Evolutionary conservation across 2,113 vertebrate species (phyloP).

Genomic region (Anarrhichthys ocellatus): DNA sequence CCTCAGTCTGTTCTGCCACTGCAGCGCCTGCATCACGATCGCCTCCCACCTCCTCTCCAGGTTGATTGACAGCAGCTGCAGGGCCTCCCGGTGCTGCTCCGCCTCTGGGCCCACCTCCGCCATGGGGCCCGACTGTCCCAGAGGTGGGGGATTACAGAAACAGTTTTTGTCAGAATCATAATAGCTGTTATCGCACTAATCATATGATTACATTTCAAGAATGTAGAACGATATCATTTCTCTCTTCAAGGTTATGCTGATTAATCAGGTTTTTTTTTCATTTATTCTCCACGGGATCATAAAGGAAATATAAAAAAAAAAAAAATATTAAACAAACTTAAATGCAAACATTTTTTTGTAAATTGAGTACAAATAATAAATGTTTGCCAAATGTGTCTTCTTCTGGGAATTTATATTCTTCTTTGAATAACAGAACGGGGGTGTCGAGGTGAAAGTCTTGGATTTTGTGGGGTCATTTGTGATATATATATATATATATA

Average conservation of each 20-base stretch:
- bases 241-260: conserved; percentile 1
- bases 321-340: not conserved
- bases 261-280: not conserved
- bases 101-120: conserved; percentile 85
- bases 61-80: conserved; percentile 95
- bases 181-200: conserved; percentile 2
- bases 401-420: not conserved
- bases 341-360: not conserved
- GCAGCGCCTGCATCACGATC: conserved; percentile 97
- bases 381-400: not conserved
- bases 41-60: conserved; percentile 98
- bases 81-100: conserved; percentile 88
- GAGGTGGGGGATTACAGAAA: conserved; percentile 1
- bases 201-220: conserved; percentile 1
- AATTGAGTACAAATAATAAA: not conserved
- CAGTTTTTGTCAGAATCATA: conserved; percentile 11
- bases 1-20: conserved; percentile 94
- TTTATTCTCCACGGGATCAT: not conserved
- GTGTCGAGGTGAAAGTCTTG: not conserved
- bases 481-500: not conserved
- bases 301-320: not conserved
- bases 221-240: not conserved
- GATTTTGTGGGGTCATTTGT: not conserved
- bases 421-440: not conserved
- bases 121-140: conserved; percentile 64